Evolutionary conservation across 1,140 invertebrate species (phyloP), one percentile per base, ranked within the genome.

Genomic region (Liolophura sinensis): DNA sequence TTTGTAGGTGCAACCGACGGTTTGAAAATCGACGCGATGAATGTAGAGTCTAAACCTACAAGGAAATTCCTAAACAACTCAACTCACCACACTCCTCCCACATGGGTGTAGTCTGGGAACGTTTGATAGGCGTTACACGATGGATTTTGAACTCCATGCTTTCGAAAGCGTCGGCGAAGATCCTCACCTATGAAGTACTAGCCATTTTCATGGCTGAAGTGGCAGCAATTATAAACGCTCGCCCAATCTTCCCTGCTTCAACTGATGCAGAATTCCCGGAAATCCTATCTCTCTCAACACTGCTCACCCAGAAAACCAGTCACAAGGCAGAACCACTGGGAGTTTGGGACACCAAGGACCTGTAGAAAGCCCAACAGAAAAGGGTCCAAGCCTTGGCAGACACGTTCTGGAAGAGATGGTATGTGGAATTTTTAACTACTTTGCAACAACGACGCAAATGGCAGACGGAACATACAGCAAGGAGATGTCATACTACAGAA

Each of bases 51-150:
- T 57, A 51, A 46, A 1, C 40, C 60, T 16, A 40, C 65, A 6
- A 50, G 62, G 16, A 15, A 55, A 9, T 68, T 61, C 40, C 50
- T 73, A 14, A 9, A 24, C 7, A 58, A 67, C 4, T 71, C 57
- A 74, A 71, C 47, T 57, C 67, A 18, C 72, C 67, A 24, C 62
- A 73, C 60, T 48, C 64, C 15, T 69, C 68, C n/a, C 71, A 75
- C 55, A 69, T 70, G 59, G 70, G 63, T 22, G 67, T 67, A 18
- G 60, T 65, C 14, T 78, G 73, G 77, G 76, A 78, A 51, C 52
- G 75, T 25, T 68, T 73, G 65, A 74, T 78, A 31, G 70, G 72
- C 4, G 62, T 69, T 7, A 55, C 68, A 31, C 58, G 72, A 54
- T 58, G 72, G 11, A 73, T 77, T 18, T 65, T 77, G 27, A 69